Percentiles rank a stretch among this genome's conserved stretches.
Conservation (phyloP, 2,113 vertebrate species). For the Ornithorhynchus anatinus region DNA sequence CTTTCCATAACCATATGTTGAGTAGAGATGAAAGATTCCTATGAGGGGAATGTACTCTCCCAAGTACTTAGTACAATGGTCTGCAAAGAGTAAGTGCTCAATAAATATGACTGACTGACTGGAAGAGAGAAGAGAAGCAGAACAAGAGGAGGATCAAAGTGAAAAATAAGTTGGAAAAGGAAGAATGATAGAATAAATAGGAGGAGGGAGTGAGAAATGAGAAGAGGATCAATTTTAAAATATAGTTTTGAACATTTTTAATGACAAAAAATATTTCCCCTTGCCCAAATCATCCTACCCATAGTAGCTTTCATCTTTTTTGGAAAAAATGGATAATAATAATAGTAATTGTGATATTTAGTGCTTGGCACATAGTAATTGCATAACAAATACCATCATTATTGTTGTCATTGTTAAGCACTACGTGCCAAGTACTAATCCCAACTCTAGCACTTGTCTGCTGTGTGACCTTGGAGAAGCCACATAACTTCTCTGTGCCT, state of each 20-base stretch:
- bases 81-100: too few relatives aligned
- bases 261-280: conserved; percentile 30
- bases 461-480: too few relatives aligned
- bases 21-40: background rate
- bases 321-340: background rate
- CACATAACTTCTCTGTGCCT: too few relatives aligned
- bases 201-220: background rate
- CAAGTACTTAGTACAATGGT: too few relatives aligned
- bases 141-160: background rate
- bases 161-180: background rate
- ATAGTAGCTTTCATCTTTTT: background rate
- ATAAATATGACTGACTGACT: too few relatives aligned
- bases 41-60: too few relatives aligned
- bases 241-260: background rate
- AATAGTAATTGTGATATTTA: too few relatives aligned
- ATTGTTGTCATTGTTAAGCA: too few relatives aligned
- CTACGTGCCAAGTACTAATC: too few relatives aligned
- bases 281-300: background rate
- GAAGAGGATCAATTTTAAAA: conserved; percentile 13
- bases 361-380: too few relatives aligned
- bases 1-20: background rate
- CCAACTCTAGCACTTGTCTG: too few relatives aligned
- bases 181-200: background rate
- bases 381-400: too few relatives aligned
- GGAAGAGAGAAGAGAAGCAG: background rate